Evolutionary conservation across 2,113 vertebrate genomes (phyloP).

Genomic region (Paracanthobrama guichenoti): DNA sequence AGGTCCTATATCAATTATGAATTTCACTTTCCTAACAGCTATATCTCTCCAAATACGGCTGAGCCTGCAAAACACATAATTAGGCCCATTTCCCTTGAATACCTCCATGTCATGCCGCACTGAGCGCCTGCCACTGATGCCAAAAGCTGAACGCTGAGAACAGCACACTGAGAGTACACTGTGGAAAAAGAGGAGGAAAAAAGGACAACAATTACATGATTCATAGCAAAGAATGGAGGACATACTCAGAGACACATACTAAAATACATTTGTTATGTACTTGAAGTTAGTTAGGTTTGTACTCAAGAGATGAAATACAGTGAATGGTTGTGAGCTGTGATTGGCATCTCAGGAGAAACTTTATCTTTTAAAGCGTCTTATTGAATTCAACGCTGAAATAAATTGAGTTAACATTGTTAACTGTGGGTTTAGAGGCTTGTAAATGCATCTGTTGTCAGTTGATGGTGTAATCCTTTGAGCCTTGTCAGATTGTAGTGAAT

Average conservation of each 20-base stretch:
- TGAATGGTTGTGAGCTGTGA: not conserved
- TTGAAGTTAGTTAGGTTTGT: not conserved
- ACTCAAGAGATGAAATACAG: not conserved
- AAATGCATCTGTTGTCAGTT: not conserved
- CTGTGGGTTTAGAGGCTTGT: slow-evolving; percentile 2
- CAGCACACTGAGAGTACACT: not conserved
- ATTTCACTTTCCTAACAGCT: not conserved
- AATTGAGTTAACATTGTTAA: slow-evolving; percentile 6
- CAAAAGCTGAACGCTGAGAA: slow-evolving; percentile 13
- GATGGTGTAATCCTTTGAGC: slow-evolving; percentile 20
- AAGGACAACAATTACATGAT: slow-evolving; percentile 12
- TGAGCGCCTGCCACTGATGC: slow-evolving; percentile 19
- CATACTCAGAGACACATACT: not conserved
- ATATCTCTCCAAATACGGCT: slow-evolving; percentile 7
- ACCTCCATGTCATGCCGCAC: slow-evolving; percentile 15
- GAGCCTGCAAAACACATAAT: slow-evolving; percentile 20
- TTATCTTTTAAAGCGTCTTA: not conserved
- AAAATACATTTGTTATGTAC: not conserved
- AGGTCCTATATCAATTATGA: not conserved
- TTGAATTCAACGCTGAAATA: slow-evolving; percentile 15
- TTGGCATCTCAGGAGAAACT: slow-evolving; percentile 4
- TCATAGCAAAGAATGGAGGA: not conserved
- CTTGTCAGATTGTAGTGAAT: slow-evolving; percentile 7
- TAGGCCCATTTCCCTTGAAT: slow-evolving; percentile 13
- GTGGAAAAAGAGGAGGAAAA: not conserved